Evolutionary conservation across 2,888 invertebrate genomes (phyloP).

Genomic region (Liposcelis brunnea): DNA sequence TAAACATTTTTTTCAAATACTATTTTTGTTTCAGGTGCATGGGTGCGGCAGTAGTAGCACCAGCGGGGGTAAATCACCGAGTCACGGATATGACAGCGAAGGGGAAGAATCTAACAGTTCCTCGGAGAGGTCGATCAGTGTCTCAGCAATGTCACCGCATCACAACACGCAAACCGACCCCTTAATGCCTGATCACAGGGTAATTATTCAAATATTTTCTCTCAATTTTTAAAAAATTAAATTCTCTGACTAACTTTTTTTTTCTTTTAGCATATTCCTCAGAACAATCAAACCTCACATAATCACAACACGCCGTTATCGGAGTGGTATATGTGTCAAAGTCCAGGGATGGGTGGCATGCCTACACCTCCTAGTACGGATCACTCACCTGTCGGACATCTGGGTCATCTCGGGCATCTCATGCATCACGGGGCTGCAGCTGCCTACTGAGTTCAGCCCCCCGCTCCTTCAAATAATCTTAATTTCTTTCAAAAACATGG

Average conservation of each 20-base stretch:
- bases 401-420: slow-evolving; percentile 35
- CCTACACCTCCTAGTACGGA: slow-evolving; percentile 34
- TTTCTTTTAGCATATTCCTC: slow-evolving; percentile 11
- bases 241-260: neutral
- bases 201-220: slow-evolving; percentile 13
- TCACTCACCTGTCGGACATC: slow-evolving; percentile 39
- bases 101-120: slow-evolving; percentile 74
- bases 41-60: slow-evolving; percentile 39
- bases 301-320: slow-evolving; percentile 40
- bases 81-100: slow-evolving; percentile 66
- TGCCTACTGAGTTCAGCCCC: slow-evolving; percentile 43
- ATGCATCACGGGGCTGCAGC: slow-evolving; percentile 51
- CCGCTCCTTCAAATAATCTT: slow-evolving; percentile 16
- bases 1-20: no score
- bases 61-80: slow-evolving; percentile 46
- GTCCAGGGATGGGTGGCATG: slow-evolving; percentile 33
- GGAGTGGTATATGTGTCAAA: slow-evolving; percentile 72
- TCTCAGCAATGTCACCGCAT: slow-evolving; percentile 41
- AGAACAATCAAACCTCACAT: slow-evolving; percentile 26
- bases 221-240: neutral
- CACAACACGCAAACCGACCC: slow-evolving; percentile 28
- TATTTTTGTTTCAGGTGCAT: slow-evolving; percentile 37
- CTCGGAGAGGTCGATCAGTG: slow-evolving; percentile 53
- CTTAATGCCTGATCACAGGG: slow-evolving; percentile 19
- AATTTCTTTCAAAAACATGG: slow-evolving; percentile 5